Evolutionary conservation across 2,797 vertebrate genomes (phyloP).

Genomic region (Aplochiton taeniatus): DNA sequence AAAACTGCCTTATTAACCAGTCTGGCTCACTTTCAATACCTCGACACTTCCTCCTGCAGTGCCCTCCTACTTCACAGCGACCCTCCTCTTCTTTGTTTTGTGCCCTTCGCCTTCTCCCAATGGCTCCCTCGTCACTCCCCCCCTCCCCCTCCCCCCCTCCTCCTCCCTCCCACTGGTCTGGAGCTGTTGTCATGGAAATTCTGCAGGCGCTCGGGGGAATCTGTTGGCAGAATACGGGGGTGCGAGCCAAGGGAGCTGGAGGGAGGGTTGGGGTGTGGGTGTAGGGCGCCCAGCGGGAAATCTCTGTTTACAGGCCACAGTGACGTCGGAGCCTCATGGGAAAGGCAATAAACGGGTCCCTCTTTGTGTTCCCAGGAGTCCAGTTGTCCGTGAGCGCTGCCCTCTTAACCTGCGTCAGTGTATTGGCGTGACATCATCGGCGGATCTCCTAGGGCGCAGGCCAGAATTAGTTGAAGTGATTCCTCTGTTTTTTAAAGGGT

Average conservation of each 20-base stretch:
- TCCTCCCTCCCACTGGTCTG: constrained; percentile 43
- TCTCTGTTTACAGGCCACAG: constrained; percentile 71
- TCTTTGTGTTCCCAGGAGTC: constrained; percentile 71
- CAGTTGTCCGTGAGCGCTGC: constrained; percentile 63
- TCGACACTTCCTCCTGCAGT: constrained; percentile 24
- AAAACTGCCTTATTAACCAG: constrained; percentile 13
- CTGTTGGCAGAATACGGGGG: constrained; percentile 65
- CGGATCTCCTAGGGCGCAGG: constrained; percentile 47
- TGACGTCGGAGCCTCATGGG: constrained; percentile 78
- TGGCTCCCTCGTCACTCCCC: constrained; percentile 32
- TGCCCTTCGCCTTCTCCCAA: constrained; percentile 40
- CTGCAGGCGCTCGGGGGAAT: constrained; percentile 67
- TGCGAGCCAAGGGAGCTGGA: constrained; percentile 50
- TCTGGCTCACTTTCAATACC: constrained; percentile 29
- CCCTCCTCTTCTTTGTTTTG: constrained; percentile 28
- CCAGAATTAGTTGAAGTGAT: constrained; percentile 39
- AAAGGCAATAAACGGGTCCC: constrained; percentile 78
- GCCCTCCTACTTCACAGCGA: constrained; percentile 30
- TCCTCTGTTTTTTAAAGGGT: constrained; percentile 32
- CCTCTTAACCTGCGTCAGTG: constrained; percentile 64
- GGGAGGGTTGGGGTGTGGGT: constrained; percentile 57
- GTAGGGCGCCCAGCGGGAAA: constrained; percentile 74
- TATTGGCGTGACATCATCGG: constrained; percentile 65
- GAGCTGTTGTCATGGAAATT: constrained; percentile 75
- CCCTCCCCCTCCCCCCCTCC: constrained; percentile 48